Evolutionary conservation across 2,888 invertebrate genomes (phyloP).

Genomic region (Calliopum simillimum): DNA sequence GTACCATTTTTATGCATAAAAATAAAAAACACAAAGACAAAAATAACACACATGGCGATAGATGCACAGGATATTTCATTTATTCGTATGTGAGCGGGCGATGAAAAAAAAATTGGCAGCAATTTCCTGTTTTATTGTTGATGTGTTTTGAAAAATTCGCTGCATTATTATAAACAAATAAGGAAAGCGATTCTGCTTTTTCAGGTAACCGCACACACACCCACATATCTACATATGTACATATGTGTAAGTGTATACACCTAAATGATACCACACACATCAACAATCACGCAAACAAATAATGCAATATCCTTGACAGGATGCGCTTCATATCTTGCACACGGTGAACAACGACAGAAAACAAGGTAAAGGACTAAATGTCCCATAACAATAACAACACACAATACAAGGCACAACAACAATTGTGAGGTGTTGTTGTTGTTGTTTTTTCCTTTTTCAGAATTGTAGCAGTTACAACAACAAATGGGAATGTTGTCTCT

Average conservation of each 20-base stretch:
- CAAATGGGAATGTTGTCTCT: background rate
- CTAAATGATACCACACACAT: background rate
- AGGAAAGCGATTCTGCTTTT: slow-evolving; percentile 40
- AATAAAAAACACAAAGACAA: too few relatives aligned
- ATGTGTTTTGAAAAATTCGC: slow-evolving; percentile 50
- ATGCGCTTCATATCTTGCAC: slow-evolving; percentile 26
- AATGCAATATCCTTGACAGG: slow-evolving; percentile 33
- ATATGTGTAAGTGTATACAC: too few relatives aligned
- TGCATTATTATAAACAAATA: slow-evolving; percentile 55
- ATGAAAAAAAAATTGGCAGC: slow-evolving; percentile 39
- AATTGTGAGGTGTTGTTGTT: background rate
- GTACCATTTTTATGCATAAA: too few relatives aligned
- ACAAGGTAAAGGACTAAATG: slow-evolving; percentile 16
- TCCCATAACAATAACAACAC: slow-evolving; percentile 19
- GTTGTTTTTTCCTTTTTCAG: too few relatives aligned
- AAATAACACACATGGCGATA: background rate
- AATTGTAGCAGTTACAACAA: background rate
- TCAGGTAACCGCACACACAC: background rate
- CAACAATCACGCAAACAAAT: background rate
- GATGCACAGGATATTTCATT: slow-evolving; percentile 16
- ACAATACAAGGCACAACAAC: background rate
- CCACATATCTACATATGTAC: too few relatives aligned
- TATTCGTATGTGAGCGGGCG: slow-evolving; percentile 2
- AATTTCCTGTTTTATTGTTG: slow-evolving; percentile 45
- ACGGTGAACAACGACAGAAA: slow-evolving; percentile 12